Evolutionary conservation across 1,140 invertebrate genomes (phyloP).

Genomic region (Hirudo medicinalis): DNA sequence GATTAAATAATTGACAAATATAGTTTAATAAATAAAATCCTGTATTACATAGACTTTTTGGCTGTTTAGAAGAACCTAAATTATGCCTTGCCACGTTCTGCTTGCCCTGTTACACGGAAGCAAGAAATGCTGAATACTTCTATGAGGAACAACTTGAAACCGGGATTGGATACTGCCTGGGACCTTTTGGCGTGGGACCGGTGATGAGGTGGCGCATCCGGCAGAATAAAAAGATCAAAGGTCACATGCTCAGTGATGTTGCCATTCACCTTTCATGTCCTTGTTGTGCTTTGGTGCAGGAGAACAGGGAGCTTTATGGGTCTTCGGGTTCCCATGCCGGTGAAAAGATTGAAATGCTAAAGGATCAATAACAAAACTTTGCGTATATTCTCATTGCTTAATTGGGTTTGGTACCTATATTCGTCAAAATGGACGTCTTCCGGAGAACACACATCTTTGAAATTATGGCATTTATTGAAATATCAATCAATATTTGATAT

Average conservation of each 20-base stretch:
- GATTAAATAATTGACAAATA: too few relatives aligned
- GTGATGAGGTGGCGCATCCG: conserved; percentile 17
- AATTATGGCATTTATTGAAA: too few relatives aligned
- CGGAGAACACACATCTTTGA: too few relatives aligned
- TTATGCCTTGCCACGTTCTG: conserved; percentile 13
- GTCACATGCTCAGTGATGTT: conserved; percentile 16
- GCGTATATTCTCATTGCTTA: too few relatives aligned
- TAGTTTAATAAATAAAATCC: too few relatives aligned
- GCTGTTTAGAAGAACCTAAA: conserved; percentile 7
- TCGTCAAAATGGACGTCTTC: too few relatives aligned
- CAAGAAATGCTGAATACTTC: conserved; percentile 14
- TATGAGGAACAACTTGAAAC: conserved; percentile 11
- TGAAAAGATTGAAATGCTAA: conserved; percentile 11
- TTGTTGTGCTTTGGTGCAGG: conserved; percentile 19
- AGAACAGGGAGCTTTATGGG: conserved; percentile 20
- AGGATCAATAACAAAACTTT: neutral
- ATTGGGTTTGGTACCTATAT: too few relatives aligned
- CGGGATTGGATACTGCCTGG: conserved; percentile 10
- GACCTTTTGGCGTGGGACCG: conserved; percentile 13
- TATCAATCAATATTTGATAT: too few relatives aligned
- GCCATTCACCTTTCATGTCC: conserved; percentile 9
- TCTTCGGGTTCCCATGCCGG: conserved; percentile 16
- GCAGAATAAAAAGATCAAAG: conserved; percentile 12
- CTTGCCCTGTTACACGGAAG: conserved; percentile 20
- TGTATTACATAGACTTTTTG: conserved; percentile 13